Percentiles rank a stretch among this genome's conserved stretches.
Conservation (phyloP, 1,140 invertebrate genomes). For the Drosophila navojoa region DNA sequence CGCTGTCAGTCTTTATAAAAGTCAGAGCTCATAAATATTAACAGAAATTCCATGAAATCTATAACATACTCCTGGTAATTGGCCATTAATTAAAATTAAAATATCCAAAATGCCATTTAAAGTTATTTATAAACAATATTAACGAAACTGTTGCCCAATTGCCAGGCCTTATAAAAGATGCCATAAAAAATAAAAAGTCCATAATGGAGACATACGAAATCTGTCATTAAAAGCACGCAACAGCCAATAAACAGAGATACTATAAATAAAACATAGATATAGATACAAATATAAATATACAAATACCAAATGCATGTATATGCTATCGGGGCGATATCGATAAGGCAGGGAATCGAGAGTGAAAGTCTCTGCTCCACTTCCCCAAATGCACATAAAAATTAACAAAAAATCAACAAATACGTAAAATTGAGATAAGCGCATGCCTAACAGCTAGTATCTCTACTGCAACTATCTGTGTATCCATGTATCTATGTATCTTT, state of each 20-base stretch:
- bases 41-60: conserved; percentile 37
- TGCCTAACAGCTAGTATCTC: conserved; percentile 15
- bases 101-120: background rate
- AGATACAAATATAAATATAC: conserved; percentile 33
- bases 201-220: conserved; percentile 65
- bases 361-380: conserved; percentile 59
- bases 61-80: conserved; percentile 36
- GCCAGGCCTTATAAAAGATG: background rate
- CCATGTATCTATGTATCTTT: conserved; percentile 32
- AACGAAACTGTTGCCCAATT: conserved; percentile 16
- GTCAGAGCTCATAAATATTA: conserved; percentile 26
- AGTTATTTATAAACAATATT: conserved; percentile 45
- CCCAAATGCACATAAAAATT: conserved; percentile 57
- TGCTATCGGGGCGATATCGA: conserved; percentile 1
- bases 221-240: conserved; percentile 45
- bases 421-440: conserved; percentile 40
- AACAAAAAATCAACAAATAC: conserved; percentile 59
- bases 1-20: conserved; percentile 70
- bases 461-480: conserved; percentile 16
- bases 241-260: conserved; percentile 55
- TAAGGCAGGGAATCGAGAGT: conserved; percentile 41
- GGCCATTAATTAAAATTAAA: conserved; percentile 60
- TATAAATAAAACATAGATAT: conserved; percentile 29
- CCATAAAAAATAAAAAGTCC: conserved; percentile 40
- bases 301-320: background rate